Conservation (phyloP, 2,113 vertebrate species). For the Trogon surrucura region DNA sequence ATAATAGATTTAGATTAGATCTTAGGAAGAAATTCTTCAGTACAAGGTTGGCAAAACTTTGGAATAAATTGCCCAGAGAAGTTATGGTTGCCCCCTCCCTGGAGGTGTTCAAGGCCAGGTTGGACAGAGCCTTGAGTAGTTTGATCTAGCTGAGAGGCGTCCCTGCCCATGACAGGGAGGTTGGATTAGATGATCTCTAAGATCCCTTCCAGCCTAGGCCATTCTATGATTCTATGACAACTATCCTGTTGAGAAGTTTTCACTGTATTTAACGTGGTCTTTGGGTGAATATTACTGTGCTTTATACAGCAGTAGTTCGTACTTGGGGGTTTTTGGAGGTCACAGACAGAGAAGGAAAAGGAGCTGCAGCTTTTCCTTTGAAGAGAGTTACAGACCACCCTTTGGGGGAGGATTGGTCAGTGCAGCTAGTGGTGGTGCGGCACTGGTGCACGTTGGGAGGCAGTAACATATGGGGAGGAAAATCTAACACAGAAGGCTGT, state of each 20-base stretch:
- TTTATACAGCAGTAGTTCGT: not conserved
- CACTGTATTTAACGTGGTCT: not conserved
- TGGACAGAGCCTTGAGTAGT: too few relatives aligned
- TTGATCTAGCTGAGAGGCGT: too few relatives aligned
- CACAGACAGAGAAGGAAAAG: not conserved
- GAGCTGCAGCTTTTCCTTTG: not conserved
- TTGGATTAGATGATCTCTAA: too few relatives aligned
- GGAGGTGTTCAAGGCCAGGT: too few relatives aligned
- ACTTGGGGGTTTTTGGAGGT: not conserved
- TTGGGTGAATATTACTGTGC: not conserved
- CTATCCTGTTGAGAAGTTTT: not conserved
- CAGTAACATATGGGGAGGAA: not conserved
- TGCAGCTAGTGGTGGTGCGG: not conserved
- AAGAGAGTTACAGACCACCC: not conserved
- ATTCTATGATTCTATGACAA: not conserved
- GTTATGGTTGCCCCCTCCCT: too few relatives aligned
- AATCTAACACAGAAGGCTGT: not conserved
- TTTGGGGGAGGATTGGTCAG: not conserved
- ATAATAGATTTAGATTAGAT: too few relatives aligned
- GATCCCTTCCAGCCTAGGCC: too few relatives aligned
- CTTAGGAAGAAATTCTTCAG: too few relatives aligned
- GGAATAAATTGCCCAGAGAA: too few relatives aligned
- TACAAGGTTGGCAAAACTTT: too few relatives aligned
- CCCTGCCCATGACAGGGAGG: too few relatives aligned
- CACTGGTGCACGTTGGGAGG: not conserved